Conservation (phyloP, 2,888 invertebrate genomes). For the Omphaloscelis lunosa region DNA sequence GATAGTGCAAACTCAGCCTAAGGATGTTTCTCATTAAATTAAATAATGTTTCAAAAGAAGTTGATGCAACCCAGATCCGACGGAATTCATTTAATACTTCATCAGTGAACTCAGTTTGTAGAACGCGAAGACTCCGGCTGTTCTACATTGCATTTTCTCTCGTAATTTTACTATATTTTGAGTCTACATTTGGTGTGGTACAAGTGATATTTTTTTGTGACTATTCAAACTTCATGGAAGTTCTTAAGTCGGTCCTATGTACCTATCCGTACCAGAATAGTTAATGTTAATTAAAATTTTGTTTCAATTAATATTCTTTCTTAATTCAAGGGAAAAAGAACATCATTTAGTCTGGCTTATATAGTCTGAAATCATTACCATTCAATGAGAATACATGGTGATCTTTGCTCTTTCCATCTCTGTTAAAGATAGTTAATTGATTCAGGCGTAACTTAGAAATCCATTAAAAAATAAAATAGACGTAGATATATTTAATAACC, state of each 20-base stretch:
- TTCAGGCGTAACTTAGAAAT: no score
- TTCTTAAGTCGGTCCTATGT: neutral
- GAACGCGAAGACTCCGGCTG: slow-evolving; percentile 55
- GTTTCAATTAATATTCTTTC: no score
- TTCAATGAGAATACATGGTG: no score
- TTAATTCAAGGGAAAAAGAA: neutral
- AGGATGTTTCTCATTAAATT: slow-evolving; percentile 59
- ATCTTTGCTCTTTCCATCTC: no score
- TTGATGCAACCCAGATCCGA: slow-evolving; percentile 60
- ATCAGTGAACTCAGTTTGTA: slow-evolving; percentile 61
- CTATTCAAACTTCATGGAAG: neutral
- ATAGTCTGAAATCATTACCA: no score
- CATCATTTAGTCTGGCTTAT: no score
- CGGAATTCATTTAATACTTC: slow-evolving; percentile 68
- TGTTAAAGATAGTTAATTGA: no score
- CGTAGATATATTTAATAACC: no score
- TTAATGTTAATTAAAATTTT: neutral
- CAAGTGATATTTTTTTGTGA: slow-evolving; percentile 16
- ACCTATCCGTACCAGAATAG: neutral
- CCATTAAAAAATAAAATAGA: no score
- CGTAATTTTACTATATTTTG: slow-evolving; percentile 59
- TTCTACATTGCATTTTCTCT: slow-evolving; percentile 58
- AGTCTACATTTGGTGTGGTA: slow-evolving; percentile 39
- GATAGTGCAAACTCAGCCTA: slow-evolving; percentile 19
- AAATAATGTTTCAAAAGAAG: slow-evolving; percentile 62